Evolutionary conservation across 2,113 vertebrate species (phyloP), one percentile per base, ranked within the genome.

Genomic region (Mohoua ochrocephala): DNA sequence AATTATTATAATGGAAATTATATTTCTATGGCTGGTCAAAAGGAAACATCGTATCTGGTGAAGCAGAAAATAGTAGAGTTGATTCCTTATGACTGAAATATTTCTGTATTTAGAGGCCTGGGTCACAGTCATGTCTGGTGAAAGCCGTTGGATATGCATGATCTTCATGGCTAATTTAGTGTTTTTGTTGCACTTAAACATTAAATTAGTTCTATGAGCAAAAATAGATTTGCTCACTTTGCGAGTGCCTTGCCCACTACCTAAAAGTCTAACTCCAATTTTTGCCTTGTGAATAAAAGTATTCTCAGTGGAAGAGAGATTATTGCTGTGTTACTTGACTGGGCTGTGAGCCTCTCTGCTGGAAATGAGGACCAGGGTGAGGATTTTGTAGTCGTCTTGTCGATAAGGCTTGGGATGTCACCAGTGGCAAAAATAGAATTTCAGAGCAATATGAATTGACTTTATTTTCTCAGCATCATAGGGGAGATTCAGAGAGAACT

Each of bases 201-300:
- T 97, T 97, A 96, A 96, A 97, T 96, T 97, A 97, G 95, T 95
- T 96, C 85, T 63, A 42, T 93, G 97, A 97, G 97, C 96, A 97
- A 90, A 92, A 94, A 49, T 12, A 91, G 57, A 78, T 93, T 95
- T 98, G 97, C 96, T 98, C 97, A 97, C 96, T 91, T 96, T 95
- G 96, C 93, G 96, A 98, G 97, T 98, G 97, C 98, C 97, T 98
- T 98, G 95, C 96, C 97, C 95, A 95, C 94, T 95, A 96, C 97
- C 96, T 94, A 95, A 65, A 98, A 97, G 95, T 97, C 93, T 96
- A 97, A 97, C 93, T 98, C 97, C 93, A 84, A 41, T 96, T 97
- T 96, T 95, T 98, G 97, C 97, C 97, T 97, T 98, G 97, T 97
- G 91, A 97, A 96, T 97, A 97, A 94, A 97, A 88, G 65, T 83